These are phyloP conservation scores for Oncorhynchus mykiss DNA, from an alignment of 2,113 vertebrate species.

Conservation along the genomic window DNA sequence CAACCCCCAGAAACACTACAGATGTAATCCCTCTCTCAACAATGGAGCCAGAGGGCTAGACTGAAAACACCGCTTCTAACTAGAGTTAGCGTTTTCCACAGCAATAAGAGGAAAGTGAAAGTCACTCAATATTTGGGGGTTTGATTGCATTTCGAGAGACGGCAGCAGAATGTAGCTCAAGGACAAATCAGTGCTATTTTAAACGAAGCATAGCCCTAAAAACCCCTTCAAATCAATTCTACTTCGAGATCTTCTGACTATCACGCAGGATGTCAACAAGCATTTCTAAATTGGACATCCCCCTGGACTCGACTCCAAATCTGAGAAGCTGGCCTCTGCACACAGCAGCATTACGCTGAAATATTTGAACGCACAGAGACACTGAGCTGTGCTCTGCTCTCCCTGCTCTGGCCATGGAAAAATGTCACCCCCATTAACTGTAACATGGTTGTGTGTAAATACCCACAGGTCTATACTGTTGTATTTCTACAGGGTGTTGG, in stretches of 20 bases:
- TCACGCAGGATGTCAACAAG: constrained; percentile 22
- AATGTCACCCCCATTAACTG: too few relatives aligned
- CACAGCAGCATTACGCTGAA: not conserved
- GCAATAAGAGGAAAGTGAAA: not conserved
- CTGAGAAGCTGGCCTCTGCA: not conserved
- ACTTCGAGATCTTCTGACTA: not conserved
- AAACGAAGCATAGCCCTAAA: not conserved
- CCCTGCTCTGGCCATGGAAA: not conserved
- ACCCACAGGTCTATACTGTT: too few relatives aligned
- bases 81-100: not conserved
- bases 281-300: constrained; percentile 25
- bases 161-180: not conserved
- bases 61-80: not conserved
- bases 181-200: constrained; percentile 11
- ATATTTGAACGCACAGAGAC: not conserved
- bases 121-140: not conserved
- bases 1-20: not conserved
- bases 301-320: not conserved
- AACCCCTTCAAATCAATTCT: constrained; percentile 14
- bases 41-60: not conserved
- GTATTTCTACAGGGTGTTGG: not conserved
- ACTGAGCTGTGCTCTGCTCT: not conserved
- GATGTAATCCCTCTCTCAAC: not conserved
- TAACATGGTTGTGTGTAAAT: too few relatives aligned
- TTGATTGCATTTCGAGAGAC: not conserved